phyloP scores from a whole-genome alignment of 2,888 invertebrate genomes.

The Plagodis dolabraria region DNA sequence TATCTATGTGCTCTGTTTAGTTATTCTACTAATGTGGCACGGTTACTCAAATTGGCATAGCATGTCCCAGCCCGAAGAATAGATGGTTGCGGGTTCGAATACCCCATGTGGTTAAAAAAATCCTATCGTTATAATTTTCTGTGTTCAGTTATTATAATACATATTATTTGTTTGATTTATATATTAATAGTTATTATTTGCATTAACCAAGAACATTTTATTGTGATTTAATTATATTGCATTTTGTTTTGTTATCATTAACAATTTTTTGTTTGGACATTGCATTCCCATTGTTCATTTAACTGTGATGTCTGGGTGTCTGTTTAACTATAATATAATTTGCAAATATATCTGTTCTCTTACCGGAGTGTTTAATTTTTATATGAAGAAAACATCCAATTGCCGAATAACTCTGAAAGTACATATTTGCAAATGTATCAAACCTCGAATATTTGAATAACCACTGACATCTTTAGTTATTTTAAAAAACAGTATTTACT shows the following conservation, averaged over 20 bases:
- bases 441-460: conserved; percentile 48
- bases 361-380: not conserved
- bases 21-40: too few species aligned
- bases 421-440: conserved; percentile 69
- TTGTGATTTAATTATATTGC: conserved; percentile 24
- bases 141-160: not conserved
- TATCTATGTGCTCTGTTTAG: too few species aligned
- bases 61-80: too few species aligned
- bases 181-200: conserved; percentile 1
- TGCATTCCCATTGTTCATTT: conserved; percentile 43
- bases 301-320: conserved; percentile 76
- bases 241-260: conserved; percentile 33
- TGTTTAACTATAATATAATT: conserved; percentile 69
- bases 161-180: conserved; percentile 6
- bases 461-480: conserved; percentile 72
- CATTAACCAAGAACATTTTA: conserved; percentile 27
- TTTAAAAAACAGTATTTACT: conserved; percentile 78
- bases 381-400: not conserved
- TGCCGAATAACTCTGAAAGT: not conserved
- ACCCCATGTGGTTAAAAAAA: too few species aligned
- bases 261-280: conserved; percentile 32
- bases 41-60: too few species aligned
- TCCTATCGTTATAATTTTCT: too few species aligned
- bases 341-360: conserved; percentile 56
- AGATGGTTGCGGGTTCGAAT: too few species aligned